A percentile compares a stretch with the other conserved stretches of the same genome.
phyloP scores from a whole-genome alignment of 2,113 vertebrate species.

The Psilopsiagon aurifrons region DNA sequence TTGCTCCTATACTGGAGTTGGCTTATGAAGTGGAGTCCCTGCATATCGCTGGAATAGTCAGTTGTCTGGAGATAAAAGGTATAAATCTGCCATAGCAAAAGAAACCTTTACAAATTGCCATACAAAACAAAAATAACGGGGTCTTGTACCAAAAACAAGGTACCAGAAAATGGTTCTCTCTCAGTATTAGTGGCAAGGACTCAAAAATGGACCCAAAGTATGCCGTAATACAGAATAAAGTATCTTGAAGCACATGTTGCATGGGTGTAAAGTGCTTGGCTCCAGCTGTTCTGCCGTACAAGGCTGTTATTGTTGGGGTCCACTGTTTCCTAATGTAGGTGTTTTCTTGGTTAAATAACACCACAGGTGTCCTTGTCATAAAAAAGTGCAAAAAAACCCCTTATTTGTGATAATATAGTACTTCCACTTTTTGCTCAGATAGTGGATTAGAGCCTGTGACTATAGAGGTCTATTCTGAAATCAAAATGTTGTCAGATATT shows the following conservation, averaged over 20 bases:
- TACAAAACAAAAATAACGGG: not conserved
- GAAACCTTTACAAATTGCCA: not conserved
- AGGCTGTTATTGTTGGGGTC: not conserved
- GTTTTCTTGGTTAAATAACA: not conserved
- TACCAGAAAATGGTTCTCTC: not conserved
- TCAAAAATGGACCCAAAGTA: not conserved
- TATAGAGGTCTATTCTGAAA: not conserved
- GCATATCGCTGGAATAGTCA: not conserved
- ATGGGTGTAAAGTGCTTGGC: not conserved
- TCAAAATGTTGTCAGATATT: not conserved
- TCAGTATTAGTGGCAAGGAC: not conserved
- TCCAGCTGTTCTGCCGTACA: not conserved
- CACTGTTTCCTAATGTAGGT: not conserved
- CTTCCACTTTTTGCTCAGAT: not conserved
- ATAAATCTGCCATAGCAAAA: not conserved
- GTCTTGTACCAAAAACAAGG: not conserved
- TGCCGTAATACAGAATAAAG: not conserved
- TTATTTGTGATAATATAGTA: not conserved
- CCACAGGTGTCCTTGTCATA: not conserved
- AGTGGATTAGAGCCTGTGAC: not conserved
- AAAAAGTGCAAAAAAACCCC: fast-evolving
- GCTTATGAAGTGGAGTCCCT: not conserved
- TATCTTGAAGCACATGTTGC: not conserved
- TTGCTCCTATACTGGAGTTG: not conserved
- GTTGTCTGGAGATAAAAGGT: not conserved